phyloP scores from a whole-genome alignment of 2,113 vertebrate species.

The Balaenoptera acutorostrata region DNA sequence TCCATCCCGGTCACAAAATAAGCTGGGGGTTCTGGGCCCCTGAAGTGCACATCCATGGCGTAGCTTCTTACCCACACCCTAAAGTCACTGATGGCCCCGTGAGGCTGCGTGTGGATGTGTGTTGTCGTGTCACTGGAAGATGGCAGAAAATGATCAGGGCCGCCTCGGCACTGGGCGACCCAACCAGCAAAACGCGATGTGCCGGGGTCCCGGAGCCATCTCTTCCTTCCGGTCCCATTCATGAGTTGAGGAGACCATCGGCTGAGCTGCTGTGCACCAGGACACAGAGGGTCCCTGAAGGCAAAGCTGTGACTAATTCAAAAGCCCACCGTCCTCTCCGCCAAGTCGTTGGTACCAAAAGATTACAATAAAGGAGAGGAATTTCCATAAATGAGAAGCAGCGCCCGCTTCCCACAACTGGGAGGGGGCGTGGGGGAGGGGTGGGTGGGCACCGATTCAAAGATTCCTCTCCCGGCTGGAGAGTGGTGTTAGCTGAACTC shows the following conservation, averaged over 20 bases:
- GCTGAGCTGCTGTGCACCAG: not conserved
- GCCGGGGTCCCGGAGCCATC: not conserved
- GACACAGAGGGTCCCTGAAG: slow-evolving; percentile 33
- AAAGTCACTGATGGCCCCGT: rapidly evolving
- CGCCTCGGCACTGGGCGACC: rapidly evolving
- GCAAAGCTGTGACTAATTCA: slow-evolving; percentile 48
- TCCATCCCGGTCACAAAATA: not conserved
- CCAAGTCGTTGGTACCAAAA: slow-evolving; percentile 37
- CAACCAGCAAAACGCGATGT: rapidly evolving
- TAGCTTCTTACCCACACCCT: not conserved
- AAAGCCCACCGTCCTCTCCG: not conserved
- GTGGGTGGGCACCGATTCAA: not conserved
- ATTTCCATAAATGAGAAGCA: slow-evolving; percentile 58
- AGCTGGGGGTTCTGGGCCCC: not conserved
- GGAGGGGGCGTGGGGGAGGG: not conserved
- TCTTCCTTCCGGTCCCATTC: not conserved
- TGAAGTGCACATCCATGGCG: not conserved
- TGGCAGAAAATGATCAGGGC: not conserved
- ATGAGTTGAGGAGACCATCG: not conserved
- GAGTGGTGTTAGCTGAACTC: not conserved
- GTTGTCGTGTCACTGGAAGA: rapidly evolving
- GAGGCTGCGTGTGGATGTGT: not conserved
- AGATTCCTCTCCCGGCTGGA: not conserved
- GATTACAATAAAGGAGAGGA: slow-evolving; percentile 55
- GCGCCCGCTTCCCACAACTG: not conserved